Percentiles rank a stretch among this genome's conserved stretches.
Evolutionary conservation across 2,113 vertebrate genomes (phyloP).

Genomic region (Rhabdornis inornatus): DNA sequence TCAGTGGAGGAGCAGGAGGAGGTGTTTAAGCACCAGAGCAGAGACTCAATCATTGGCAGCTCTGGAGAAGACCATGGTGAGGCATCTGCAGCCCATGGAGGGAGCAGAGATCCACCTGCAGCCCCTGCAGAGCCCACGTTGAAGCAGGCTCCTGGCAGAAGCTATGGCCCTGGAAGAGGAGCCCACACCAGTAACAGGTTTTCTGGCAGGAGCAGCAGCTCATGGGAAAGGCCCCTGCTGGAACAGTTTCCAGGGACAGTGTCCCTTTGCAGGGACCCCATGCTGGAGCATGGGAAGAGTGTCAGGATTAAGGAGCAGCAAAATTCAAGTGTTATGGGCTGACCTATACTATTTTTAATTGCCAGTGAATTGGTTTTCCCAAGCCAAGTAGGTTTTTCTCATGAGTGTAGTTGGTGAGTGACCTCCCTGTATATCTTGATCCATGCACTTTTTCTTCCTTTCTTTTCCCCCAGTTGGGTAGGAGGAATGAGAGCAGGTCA

Average conservation of each 20-base stretch:
- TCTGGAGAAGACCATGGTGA: not conserved
- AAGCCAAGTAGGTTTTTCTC: not conserved
- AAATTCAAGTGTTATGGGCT: not conserved
- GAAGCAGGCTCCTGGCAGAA: not conserved
- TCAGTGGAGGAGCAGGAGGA: not conserved
- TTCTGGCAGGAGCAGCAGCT: not conserved
- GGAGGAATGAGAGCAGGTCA: not conserved
- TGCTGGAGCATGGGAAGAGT: not conserved
- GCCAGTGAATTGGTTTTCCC: not conserved
- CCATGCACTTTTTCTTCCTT: not conserved
- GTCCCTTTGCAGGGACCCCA: not conserved
- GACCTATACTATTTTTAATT: not conserved
- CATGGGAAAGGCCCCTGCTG: not conserved
- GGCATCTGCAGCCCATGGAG: not conserved
- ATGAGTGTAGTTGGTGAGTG: not conserved
- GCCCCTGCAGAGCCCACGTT: not conserved
- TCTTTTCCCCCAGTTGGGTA: not conserved
- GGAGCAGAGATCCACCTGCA: not conserved
- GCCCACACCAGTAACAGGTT: not conserved
- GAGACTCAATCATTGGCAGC: not conserved
- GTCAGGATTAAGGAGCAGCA: not conserved
- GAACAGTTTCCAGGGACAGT: not conserved
- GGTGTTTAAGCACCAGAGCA: not conserved
- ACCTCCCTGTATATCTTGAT: not conserved
- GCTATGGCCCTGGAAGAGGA: not conserved